Percentiles rank a stretch among this genome's conserved stretches.
Conservation (phyloP, 2,113 vertebrate species). For the Sprattus sprattus region DNA sequence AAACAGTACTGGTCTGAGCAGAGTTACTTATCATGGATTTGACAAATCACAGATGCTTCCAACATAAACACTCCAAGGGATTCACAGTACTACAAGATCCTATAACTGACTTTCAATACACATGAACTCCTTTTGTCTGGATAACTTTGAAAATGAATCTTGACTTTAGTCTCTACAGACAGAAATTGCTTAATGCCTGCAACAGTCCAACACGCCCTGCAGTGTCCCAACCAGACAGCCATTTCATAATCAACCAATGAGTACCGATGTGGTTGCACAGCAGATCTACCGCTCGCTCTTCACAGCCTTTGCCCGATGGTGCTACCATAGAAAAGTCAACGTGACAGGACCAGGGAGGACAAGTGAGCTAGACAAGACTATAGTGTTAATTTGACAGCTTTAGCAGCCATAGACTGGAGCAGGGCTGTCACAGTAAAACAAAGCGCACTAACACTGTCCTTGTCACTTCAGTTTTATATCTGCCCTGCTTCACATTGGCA, state of each 20-base stretch:
- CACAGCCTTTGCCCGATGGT: neutral
- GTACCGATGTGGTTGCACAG: neutral
- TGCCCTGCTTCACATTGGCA: neutral
- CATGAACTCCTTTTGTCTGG: neutral
- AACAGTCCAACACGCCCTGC: neutral
- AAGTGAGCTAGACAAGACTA: neutral
- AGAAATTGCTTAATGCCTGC: neutral
- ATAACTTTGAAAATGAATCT: neutral
- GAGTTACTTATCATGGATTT: constrained; percentile 1
- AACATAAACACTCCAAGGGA: neutral
- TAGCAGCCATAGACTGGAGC: constrained; percentile 35
- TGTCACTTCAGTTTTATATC: neutral
- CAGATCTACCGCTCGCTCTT: neutral
- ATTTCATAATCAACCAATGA: neutral
- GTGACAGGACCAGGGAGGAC: constrained; percentile 21
- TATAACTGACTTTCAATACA: neutral
- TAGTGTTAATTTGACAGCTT: constrained; percentile 30
- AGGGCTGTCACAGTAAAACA: constrained; percentile 23
- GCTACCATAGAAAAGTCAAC: neutral
- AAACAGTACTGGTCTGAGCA: neutral
- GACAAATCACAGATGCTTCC: neutral
- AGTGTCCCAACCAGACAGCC: neutral
- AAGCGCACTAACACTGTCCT: neutral
- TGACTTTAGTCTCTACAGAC: neutral
- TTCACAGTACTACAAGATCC: neutral